Evolutionary conservation across 2,888 invertebrate genomes (phyloP), one percentile per base, ranked within the genome.

Genomic region (Volucella bombylans): DNA sequence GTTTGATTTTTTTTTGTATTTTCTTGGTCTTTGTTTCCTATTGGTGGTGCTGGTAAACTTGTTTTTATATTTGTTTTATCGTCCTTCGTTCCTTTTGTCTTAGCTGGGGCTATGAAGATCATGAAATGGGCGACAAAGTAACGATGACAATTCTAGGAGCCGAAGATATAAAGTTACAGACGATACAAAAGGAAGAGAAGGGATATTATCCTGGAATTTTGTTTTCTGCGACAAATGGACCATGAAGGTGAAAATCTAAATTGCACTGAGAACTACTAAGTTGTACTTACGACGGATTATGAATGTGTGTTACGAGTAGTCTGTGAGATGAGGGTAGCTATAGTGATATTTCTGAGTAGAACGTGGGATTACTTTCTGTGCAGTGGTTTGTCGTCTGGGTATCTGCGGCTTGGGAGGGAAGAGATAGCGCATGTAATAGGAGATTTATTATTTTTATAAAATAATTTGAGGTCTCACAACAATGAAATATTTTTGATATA

Each of bases 171-270:
- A 31, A 31, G 6, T 6, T 23, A 23, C 31, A 31, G 31, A 31
- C 6, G 31, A 31, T 4, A 0, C 31, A 4, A 31, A 31, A 31
- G 31, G 6, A 31, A 6, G 6, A 15, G 15, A 18, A n/a, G 59
- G 57, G 67, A 64, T 39, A 49, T 64, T 67, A 68, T 78, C 41
- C 18, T 61, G 57, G 31, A 68, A 61, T 68, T 72, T 55, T 68
- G 39, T 78, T 62, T 62, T 47, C 54, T 45, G 49, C 31, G 50
- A 62, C 67, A 72, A 82, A 78, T 82, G 67, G 78, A 68, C 82
- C 82, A 64, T 82, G 82, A 68, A 64, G 73, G 64, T 82, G 82
- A 50, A 73, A 78, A 78, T 82, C 82, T 23, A 78, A 65, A 72
- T 62, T 73, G 78, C 49, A 61, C 55, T 67, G 38, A 52, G 54